A percentile compares a stretch with the other conserved stretches of the same genome.
Conservation (phyloP, 1,140 invertebrate species). For the Bombus pascuorum region DNA sequence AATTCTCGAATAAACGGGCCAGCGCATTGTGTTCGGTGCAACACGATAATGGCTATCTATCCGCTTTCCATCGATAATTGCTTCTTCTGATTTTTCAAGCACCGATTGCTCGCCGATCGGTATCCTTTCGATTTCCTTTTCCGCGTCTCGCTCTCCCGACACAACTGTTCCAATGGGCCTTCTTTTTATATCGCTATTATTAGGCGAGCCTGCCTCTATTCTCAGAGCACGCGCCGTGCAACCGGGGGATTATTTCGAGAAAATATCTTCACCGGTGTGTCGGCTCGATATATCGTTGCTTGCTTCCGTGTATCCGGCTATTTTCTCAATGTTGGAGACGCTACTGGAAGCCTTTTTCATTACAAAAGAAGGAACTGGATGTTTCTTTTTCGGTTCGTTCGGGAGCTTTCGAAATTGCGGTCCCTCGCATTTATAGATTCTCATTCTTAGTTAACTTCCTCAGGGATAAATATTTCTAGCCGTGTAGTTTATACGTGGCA, state of each 20-base stretch:
- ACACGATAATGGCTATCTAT: constrained; percentile 26
- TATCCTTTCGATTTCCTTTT: background rate
- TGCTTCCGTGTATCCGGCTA: background rate
- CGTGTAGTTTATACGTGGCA: background rate
- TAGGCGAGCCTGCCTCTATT: background rate
- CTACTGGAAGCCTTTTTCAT: accelerated
- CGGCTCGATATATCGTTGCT: background rate
- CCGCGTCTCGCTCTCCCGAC: too few relatives aligned
- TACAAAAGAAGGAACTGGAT: background rate
- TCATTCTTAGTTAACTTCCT: background rate
- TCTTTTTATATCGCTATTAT: constrained; percentile 31
- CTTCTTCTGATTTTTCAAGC: constrained; percentile 11
- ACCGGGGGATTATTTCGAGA: constrained; percentile 29
- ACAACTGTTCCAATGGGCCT: background rate
- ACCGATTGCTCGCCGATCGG: background rate
- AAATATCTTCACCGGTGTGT: background rate
- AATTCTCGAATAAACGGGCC: constrained; percentile 35
- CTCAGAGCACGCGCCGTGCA: background rate
- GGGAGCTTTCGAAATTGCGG: background rate
- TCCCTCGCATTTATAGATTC: background rate
- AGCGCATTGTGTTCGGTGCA: constrained; percentile 32
- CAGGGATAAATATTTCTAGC: too few relatives aligned
- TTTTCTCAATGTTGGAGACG: background rate
- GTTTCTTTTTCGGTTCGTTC: background rate
- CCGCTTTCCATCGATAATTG: constrained; percentile 29